Evolutionary conservation across 2,113 vertebrate species (phyloP).

Genomic region (Nipponia nippon): DNA sequence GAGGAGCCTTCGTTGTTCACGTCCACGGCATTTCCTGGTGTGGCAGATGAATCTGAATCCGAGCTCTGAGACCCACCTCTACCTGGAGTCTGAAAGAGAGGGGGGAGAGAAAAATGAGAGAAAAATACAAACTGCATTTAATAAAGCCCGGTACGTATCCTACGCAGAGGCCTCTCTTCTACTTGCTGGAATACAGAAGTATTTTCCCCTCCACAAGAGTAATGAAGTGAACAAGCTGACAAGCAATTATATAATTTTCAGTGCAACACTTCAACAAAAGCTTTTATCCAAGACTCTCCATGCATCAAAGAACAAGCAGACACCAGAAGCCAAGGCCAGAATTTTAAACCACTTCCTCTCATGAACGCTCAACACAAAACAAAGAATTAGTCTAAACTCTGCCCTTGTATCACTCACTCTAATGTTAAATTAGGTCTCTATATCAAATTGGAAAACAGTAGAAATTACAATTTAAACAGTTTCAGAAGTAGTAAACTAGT

Average conservation of each 20-base stretch:
- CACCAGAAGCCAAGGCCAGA: background rate
- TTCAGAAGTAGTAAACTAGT: background rate
- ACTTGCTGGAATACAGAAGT: background rate
- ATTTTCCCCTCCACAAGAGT: background rate
- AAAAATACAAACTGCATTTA: background rate
- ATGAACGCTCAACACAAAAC: background rate
- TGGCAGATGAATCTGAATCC: slow-evolving; percentile 88
- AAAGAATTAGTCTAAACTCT: background rate
- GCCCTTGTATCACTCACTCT: background rate
- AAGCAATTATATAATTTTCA: background rate
- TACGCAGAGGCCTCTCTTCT: background rate
- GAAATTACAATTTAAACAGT: background rate
- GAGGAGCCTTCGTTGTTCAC: slow-evolving; percentile 91
- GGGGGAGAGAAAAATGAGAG: background rate
- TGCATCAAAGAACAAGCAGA: background rate
- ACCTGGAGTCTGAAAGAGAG: slow-evolving; percentile 87
- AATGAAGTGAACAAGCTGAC: background rate
- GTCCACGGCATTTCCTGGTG: slow-evolving; percentile 76
- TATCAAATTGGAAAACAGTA: background rate
- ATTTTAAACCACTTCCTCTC: background rate
- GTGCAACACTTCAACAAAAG: background rate
- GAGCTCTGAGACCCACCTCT: slow-evolving; percentile 93
- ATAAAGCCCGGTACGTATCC: background rate
- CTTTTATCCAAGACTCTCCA: background rate
- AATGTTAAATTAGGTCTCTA: background rate